These are phyloP conservation scores for Cacoxenus indagator DNA, from an alignment of 2,888 invertebrate species.

Conservation along the genomic window DNA sequence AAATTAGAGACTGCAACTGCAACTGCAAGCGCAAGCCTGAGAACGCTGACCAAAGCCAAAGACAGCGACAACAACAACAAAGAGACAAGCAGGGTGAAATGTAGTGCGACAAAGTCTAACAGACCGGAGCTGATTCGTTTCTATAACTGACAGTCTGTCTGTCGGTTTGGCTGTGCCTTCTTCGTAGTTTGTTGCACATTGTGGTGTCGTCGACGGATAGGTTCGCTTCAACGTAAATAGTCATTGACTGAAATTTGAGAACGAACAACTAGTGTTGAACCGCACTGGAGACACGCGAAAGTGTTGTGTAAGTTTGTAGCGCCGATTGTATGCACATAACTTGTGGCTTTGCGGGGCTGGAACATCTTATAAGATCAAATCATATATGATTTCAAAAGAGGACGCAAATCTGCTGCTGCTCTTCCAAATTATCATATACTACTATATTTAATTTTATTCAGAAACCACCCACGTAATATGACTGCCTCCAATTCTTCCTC, in stretches of 20 bases:
- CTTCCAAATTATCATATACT: too few relatives aligned
- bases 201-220: background rate
- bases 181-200: background rate
- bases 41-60: conserved; percentile 26
- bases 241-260: conserved; percentile 11
- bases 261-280: background rate
- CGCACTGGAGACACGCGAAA: background rate
- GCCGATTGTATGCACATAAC: too few relatives aligned
- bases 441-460: too few relatives aligned
- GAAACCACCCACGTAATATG: too few relatives aligned
- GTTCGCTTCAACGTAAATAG: background rate
- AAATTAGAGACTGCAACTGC: conserved; percentile 43
- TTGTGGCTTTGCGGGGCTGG: too few relatives aligned
- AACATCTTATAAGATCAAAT: too few relatives aligned
- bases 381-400: too few relatives aligned
- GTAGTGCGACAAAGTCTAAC: background rate
- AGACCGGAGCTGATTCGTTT: background rate
- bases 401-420: too few relatives aligned
- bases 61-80: background rate
- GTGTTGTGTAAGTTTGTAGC: background rate
- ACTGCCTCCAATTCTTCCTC: too few relatives aligned
- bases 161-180: background rate
- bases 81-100: background rate
- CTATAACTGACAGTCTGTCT: background rate
- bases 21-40: conserved; percentile 28